Conservation (phyloP, 2,888 invertebrate genomes). For the Oscheius myriophilus region DNA sequence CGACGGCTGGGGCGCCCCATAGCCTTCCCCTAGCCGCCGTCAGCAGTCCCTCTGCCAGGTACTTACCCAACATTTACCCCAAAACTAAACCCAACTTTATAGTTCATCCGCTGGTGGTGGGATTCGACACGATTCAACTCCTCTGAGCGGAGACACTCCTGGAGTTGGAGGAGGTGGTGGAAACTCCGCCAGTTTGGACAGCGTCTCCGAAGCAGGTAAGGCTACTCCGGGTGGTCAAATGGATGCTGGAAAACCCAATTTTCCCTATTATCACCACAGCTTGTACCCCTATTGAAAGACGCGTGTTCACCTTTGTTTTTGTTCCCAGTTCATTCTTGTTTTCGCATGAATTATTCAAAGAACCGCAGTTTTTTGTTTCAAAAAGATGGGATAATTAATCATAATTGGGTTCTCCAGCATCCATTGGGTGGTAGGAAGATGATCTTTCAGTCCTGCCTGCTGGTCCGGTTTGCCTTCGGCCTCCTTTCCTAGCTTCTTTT, state of each 20-base stretch:
- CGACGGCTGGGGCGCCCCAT: constrained; percentile 62
- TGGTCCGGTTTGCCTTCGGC: constrained; percentile 19
- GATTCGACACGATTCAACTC: constrained; percentile 53
- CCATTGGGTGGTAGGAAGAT: no score
- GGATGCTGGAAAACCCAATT: constrained; percentile 1
- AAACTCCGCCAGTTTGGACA: constrained; percentile 53
- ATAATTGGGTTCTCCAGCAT: no score
- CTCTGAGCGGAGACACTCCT: constrained; percentile 45
- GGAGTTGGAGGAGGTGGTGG: constrained; percentile 32
- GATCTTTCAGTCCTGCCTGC: constrained; percentile 16
- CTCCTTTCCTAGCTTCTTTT: constrained; percentile 22
- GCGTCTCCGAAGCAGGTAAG: constrained; percentile 64
- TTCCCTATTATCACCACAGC: background rate
- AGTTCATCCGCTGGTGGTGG: constrained; percentile 48
- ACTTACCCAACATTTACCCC: background rate
- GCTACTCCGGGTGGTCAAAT: constrained; percentile 13
- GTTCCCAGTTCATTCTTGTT: background rate
- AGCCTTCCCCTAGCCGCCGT: constrained; percentile 56
- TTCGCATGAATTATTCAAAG: constrained; percentile 13
- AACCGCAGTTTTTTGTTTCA: background rate
- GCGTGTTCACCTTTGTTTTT: constrained; percentile 1
- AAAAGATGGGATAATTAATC: background rate
- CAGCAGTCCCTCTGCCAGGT: constrained; percentile 59
- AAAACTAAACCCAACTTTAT: constrained; percentile 1
- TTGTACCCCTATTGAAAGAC: background rate